Evolutionary conservation across 1,140 invertebrate species (phyloP).

Genomic region (Drusus annulatus): DNA sequence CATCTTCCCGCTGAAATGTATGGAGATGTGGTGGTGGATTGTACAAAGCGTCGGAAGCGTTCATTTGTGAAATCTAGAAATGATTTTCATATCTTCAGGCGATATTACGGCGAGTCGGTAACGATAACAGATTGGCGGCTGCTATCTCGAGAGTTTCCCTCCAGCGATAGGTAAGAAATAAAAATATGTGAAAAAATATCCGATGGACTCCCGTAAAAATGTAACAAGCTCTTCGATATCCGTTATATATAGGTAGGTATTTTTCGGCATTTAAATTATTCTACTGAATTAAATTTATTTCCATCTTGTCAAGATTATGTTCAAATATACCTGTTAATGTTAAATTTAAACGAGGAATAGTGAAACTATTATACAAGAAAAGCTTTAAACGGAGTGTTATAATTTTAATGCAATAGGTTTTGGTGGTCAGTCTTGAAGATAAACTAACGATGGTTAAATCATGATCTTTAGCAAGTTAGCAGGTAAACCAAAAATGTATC

Average conservation of each 20-base stretch:
- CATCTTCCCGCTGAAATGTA: background rate
- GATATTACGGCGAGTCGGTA: conserved; percentile 34
- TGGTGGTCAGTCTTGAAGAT: background rate
- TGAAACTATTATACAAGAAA: too few relatives aligned
- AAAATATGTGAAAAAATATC: background rate
- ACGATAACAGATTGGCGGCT: conserved; percentile 50
- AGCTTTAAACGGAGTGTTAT: too few relatives aligned
- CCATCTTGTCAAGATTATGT: too few relatives aligned
- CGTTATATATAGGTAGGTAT: too few relatives aligned
- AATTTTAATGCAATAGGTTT: background rate
- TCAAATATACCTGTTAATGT: too few relatives aligned
- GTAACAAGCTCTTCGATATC: too few relatives aligned
- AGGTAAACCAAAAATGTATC: conserved; percentile 40
- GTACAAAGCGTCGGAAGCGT: background rate
- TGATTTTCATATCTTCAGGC: conserved; percentile 52
- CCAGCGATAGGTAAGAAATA: conserved; percentile 4
- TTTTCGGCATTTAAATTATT: too few relatives aligned
- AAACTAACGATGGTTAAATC: background rate
- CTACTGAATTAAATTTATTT: too few relatives aligned
- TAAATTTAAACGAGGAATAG: too few relatives aligned
- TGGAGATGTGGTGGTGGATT: background rate
- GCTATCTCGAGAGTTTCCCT: conserved; percentile 10
- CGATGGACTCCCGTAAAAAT: too few relatives aligned
- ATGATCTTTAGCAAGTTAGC: conserved; percentile 29
- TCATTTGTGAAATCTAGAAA: conserved; percentile 52